Evolutionary conservation across 2,888 invertebrate species (phyloP), one percentile per base, ranked within the genome.

Genomic region (Salpingus planirostris): DNA sequence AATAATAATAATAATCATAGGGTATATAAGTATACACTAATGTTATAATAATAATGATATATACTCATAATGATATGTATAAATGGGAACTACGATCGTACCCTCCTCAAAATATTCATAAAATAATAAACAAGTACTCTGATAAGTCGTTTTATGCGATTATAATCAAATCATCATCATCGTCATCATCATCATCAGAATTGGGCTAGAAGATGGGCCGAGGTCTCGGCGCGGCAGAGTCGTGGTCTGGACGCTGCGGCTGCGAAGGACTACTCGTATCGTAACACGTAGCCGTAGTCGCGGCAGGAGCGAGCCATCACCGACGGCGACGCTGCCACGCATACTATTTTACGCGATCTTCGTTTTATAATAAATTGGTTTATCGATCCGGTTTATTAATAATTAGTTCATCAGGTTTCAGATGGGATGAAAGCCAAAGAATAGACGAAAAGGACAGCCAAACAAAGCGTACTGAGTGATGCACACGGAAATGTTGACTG

Each of bases 341-440:
- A 37, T 33, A 31, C 34, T 44, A 33, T 36, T 40, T 53, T 50
- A 50, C 51, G 44, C 49, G 43, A 21, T 44, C 36, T 40, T 44
- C 43, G 43, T 43, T 50, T 54, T 36, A 46, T 42, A 45, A 39
- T 35, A 31, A 38, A 38, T 34, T n/a, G n/a, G n/a, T 47, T 50
- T 48, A 47, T 44, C 35, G 39, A 31, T 46, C 44, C 46, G 47
- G 33, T 49, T 40, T 33, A 37, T 31, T 42, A 40, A 45, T 44
- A 42, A 31, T 44, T 47, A 44, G 48, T 45, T 52, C 49, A 47
- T 54, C 51, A 52, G 59, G 59, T 60, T 55, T 57, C 49, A 61
- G 57, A 61, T 57, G 54, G 62, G 62, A 59, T 57, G 54, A 59
- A 61, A 62, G 63, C 59, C 53, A 57, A 53, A 62, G 62, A 57